Conservation (phyloP, 2,113 vertebrate species). For the Colinus virginianus region DNA sequence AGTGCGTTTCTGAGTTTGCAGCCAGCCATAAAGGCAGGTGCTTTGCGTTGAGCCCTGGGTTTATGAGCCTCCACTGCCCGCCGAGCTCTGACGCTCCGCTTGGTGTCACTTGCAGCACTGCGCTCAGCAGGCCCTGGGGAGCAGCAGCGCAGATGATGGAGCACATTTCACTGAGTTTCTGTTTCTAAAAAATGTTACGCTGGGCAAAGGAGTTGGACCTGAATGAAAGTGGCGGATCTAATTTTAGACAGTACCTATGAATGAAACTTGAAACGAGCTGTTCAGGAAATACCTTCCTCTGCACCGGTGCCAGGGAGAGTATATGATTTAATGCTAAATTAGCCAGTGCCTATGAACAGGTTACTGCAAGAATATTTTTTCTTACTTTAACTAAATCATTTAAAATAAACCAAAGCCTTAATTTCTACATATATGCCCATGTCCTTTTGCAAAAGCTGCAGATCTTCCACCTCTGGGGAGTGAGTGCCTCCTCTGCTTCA, state of each 20-base stretch:
- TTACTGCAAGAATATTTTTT: conserved; percentile 79
- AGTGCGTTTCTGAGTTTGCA: not conserved
- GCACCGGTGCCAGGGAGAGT: conserved; percentile 66
- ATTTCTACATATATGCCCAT: not conserved
- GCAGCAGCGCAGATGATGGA: conserved; percentile 46
- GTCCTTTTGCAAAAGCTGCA: conserved; percentile 16
- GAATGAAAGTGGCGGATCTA: conserved; percentile 81
- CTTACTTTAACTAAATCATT: conserved; percentile 33
- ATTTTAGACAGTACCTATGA: conserved; percentile 85
- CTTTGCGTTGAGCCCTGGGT: conserved; percentile 63
- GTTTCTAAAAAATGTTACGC: conserved; percentile 74
- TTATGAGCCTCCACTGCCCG: conserved; percentile 52
- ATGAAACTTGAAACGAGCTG: conserved; percentile 80
- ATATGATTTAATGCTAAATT: conserved; percentile 80
- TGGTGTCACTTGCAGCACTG: conserved; percentile 23
- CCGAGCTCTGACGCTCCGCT: not conserved
- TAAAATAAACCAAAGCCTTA: not conserved
- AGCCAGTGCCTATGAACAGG: conserved; percentile 76
- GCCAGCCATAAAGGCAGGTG: conserved; percentile 53
- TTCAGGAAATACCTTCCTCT: conserved; percentile 81
- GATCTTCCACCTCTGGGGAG: not conserved
- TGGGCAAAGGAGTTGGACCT: conserved; percentile 76
- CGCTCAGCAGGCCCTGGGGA: not conserved
- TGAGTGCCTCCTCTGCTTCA: not conserved
- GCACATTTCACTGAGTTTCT: conserved; percentile 65